phyloP scores from a whole-genome alignment of 2,113 vertebrate genomes.

The Azemiops feae region DNA sequence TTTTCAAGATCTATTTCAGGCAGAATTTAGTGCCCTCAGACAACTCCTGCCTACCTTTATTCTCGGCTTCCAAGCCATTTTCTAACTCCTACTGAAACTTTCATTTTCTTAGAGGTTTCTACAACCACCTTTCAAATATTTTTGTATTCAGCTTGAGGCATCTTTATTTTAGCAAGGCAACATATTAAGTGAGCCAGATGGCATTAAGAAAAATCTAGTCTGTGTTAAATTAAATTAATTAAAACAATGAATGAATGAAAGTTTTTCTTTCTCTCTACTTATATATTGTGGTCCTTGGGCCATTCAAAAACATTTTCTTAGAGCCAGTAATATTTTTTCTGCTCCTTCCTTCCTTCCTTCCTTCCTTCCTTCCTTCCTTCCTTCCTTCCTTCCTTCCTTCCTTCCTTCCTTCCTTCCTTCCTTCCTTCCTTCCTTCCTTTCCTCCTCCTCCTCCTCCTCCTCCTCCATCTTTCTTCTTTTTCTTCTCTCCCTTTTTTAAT shows the following conservation, averaged over 20 bases:
- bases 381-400: constrained; percentile 60
- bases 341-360: constrained; percentile 57
- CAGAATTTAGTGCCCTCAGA: not conserved
- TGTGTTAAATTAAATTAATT: too few relatives aligned
- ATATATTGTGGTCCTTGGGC: constrained; percentile 23
- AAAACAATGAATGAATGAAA: not conserved
- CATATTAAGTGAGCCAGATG: not conserved
- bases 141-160: not conserved
- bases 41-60: not conserved
- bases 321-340: constrained; percentile 64
- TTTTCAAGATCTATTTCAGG: not conserved
- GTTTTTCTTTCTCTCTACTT: constrained; percentile 24
- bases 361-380: too few relatives aligned
- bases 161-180: not conserved
- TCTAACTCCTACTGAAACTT: not conserved
- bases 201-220: constrained; percentile 7
- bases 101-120: not conserved
- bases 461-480: not conserved
- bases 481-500: constrained; percentile 76
- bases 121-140: not conserved
- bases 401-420: constrained; percentile 56
- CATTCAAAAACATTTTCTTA: constrained; percentile 40
- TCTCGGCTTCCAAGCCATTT: not conserved
- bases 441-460: not conserved
- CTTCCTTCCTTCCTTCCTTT: constrained; percentile 56